Evolutionary conservation across 2,113 vertebrate species (phyloP).

Genomic region (Amazona guildingii): DNA sequence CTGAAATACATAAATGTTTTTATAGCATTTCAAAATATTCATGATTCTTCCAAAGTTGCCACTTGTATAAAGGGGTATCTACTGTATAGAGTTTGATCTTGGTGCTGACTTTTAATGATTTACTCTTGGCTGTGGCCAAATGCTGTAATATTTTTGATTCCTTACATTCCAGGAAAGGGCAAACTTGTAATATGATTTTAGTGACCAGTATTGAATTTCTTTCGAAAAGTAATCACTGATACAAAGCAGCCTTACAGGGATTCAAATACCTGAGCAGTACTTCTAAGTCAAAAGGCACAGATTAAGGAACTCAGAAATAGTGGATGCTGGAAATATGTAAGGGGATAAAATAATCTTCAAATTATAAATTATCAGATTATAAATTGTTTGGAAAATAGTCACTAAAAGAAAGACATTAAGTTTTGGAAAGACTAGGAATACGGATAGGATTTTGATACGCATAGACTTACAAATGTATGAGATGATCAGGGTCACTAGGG

Average conservation of each 20-base stretch:
- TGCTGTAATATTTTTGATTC: neutral
- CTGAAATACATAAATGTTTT: neutral
- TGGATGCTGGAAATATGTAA: neutral
- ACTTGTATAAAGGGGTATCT: neutral
- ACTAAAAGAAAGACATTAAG: neutral
- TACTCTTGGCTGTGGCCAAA: neutral
- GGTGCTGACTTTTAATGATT: neutral
- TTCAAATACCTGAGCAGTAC: neutral
- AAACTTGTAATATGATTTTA: neutral
- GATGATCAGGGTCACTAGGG: neutral
- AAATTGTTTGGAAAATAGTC: neutral
- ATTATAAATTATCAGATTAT: neutral
- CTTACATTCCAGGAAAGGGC: neutral
- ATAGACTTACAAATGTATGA: neutral
- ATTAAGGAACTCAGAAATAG: neutral
- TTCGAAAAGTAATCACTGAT: neutral
- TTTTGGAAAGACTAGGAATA: neutral
- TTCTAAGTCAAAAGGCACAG: neutral
- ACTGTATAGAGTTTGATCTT: neutral
- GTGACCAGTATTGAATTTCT: neutral
- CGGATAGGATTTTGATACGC: neutral
- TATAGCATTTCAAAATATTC: neutral
- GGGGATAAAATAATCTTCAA: neutral
- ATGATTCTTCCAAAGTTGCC: neutral
- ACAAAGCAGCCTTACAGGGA: neutral